These are phyloP conservation scores for Manacus vitellinus DNA, from an alignment of 2,113 vertebrate genomes.

Conservation along the genomic window DNA sequence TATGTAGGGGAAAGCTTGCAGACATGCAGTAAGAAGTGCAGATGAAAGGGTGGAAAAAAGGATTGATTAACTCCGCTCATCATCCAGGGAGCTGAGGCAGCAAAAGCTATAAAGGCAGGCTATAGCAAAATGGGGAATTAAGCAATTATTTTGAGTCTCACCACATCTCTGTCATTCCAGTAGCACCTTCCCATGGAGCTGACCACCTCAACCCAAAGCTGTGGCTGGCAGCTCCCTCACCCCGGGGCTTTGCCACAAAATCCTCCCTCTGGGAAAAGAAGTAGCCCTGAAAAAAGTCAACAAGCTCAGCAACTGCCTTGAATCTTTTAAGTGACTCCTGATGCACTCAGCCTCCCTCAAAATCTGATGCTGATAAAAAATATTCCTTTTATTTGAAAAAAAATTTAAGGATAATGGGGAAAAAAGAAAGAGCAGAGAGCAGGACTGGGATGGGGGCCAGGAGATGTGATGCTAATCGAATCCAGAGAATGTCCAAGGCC, in stretches of 20 bases:
- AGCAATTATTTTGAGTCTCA: neutral
- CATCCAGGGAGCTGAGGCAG: neutral
- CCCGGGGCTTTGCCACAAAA: neutral
- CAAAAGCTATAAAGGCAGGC: neutral
- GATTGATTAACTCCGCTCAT: neutral
- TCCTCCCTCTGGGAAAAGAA: neutral
- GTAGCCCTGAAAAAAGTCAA: neutral
- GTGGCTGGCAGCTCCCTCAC: neutral
- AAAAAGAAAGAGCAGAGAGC: neutral
- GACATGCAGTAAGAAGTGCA: neutral
- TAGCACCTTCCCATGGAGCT: neutral
- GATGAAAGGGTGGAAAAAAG: neutral
- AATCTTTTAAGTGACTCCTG: neutral
- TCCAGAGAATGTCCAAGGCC: constrained; percentile 20
- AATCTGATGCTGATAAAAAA: neutral
- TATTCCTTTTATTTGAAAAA: neutral
- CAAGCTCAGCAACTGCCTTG: neutral
- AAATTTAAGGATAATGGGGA: neutral
- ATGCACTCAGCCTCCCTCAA: neutral
- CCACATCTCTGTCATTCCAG: neutral
- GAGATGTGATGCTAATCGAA: constrained; percentile 10
- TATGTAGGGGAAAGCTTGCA: neutral
- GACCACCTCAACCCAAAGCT: neutral
- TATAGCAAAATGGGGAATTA: neutral
- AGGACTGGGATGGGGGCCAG: constrained; percentile 6